These are phyloP conservation scores for Acanthoscelides obtectus DNA, from an alignment of 2,888 invertebrate species.

Conservation along the genomic window DNA sequence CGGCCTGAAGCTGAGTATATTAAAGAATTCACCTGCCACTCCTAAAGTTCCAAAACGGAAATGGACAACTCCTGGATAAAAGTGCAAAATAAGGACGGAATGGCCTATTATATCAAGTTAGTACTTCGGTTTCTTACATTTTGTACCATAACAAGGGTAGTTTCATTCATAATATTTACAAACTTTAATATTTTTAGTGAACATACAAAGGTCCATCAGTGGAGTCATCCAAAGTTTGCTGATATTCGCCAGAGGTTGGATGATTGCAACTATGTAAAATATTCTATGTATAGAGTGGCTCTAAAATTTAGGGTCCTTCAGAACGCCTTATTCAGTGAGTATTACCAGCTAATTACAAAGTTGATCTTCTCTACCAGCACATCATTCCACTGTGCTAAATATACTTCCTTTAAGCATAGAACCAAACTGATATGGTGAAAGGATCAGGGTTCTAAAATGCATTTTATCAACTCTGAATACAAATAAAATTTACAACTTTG, in stretches of 20 bases:
- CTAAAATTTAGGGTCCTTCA: slow-evolving; percentile 64
- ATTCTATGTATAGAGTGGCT: slow-evolving; percentile 72
- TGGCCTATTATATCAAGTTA: slow-evolving; percentile 58
- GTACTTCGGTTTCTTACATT: slow-evolving; percentile 23
- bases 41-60: neutral
- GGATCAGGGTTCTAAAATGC: no score
- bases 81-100: slow-evolving; percentile 57
- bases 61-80: slow-evolving; percentile 50
- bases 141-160: neutral
- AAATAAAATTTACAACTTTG: no score
- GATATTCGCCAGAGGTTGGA: slow-evolving; percentile 55
- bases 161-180: neutral
- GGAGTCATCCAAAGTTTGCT: slow-evolving; percentile 58
- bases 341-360: no score
- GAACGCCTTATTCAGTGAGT: slow-evolving; percentile 62
- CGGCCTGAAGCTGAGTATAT: neutral
- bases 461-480: no score
- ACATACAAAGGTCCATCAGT: slow-evolving; percentile 49
- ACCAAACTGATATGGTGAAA: no score
- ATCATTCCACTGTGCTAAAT: no score
- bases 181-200: slow-evolving; percentile 47
- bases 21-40: neutral
- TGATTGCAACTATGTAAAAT: slow-evolving; percentile 66
- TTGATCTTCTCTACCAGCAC: no score
- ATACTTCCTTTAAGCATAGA: no score